phyloP scores from a whole-genome alignment of 2,797 vertebrate species.

The Australoheros facetus region DNA sequence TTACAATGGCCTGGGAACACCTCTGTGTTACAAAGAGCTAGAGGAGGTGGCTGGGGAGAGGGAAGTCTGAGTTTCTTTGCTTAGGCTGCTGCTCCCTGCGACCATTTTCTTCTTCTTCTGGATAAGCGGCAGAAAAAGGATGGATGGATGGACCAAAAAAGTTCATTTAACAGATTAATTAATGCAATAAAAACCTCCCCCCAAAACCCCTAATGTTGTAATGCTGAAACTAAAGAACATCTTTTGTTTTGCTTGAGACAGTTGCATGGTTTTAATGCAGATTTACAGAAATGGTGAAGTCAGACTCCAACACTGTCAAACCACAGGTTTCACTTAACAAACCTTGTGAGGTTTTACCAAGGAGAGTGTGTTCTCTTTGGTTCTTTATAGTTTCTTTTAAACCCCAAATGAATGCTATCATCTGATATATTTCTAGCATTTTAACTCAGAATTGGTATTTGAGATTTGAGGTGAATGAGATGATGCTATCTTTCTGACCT shows the following conservation, averaged over 20 bases:
- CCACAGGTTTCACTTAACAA: constrained; percentile 1
- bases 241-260: not conserved
- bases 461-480: too few relatives aligned
- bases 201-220: not conserved
- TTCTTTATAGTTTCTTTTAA: not conserved
- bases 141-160: too few relatives aligned
- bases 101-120: too few relatives aligned
- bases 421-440: not conserved
- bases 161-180: not conserved
- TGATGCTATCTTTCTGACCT: too few relatives aligned
- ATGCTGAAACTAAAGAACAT: not conserved
- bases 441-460: not conserved
- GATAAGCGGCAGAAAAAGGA: too few relatives aligned
- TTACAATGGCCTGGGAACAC: too few relatives aligned
- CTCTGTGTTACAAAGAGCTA: too few relatives aligned
- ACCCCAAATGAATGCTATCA: not conserved
- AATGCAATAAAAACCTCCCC: not conserved
- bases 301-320: not conserved
- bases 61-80: too few relatives aligned
- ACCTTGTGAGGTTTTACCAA: not conserved
- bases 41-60: too few relatives aligned
- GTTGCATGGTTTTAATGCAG: constrained; percentile 2
- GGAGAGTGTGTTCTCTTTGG: not conserved
- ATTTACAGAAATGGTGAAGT: not conserved
- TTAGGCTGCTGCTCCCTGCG: too few relatives aligned